phyloP scores from a whole-genome alignment of 2,113 vertebrate species.

The Pleuronectes platessa region DNA sequence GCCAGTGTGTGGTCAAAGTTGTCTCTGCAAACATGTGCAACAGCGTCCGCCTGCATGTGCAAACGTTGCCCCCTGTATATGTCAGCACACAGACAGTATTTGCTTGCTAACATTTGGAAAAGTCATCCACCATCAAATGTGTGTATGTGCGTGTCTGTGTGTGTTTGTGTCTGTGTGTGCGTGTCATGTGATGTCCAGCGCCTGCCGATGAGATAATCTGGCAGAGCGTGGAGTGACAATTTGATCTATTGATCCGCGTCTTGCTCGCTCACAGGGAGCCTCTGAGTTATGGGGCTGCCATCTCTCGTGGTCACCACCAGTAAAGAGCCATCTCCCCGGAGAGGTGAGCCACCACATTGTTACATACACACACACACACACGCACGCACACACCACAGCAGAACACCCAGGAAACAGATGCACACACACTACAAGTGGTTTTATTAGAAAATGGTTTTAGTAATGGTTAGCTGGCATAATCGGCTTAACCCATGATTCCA shows the following conservation, averaged over 20 bases:
- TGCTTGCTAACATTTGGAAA: constrained; percentile 26
- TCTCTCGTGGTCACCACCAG: constrained; percentile 54
- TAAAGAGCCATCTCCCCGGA: constrained; percentile 43
- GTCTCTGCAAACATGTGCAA: constrained; percentile 16
- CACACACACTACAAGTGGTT: not conserved
- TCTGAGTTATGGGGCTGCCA: constrained; percentile 73
- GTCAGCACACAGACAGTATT: constrained; percentile 18
- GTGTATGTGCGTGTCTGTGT: constrained; percentile 1
- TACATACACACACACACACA: constrained; percentile 28
- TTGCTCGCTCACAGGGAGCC: constrained; percentile 55
- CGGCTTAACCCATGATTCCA: too few relatives aligned
- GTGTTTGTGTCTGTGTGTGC: constrained; percentile 9
- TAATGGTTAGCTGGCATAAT: not conserved
- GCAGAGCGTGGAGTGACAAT: constrained; percentile 69
- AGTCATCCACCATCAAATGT: constrained; percentile 7
- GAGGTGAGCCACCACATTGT: constrained; percentile 35
- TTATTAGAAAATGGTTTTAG: not conserved
- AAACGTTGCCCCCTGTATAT: not conserved
- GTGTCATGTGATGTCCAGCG: constrained; percentile 50
- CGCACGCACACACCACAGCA: constrained; percentile 2
- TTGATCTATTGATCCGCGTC: constrained; percentile 76
- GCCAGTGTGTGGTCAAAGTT: not conserved
- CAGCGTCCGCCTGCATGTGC: not conserved
- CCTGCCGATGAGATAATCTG: constrained; percentile 74
- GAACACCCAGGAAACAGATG: constrained; percentile 21